phyloP scores from a whole-genome alignment of 2,888 invertebrate species.

The Chaetogeoica ovagalla region DNA sequence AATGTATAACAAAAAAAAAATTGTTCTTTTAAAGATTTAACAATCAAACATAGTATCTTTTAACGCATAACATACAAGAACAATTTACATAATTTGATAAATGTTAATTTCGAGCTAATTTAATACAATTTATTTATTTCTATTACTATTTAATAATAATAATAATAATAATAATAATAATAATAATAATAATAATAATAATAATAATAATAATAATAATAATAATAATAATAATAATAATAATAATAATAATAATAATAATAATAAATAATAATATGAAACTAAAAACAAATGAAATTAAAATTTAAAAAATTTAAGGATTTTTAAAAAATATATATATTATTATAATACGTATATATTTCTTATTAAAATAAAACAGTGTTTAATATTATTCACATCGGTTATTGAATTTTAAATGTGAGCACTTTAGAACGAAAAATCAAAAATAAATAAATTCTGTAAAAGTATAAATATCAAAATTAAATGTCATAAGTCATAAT shows the following conservation, averaged over 20 bases:
- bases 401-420: neutral
- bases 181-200: too few relatives aligned
- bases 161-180: too few relatives aligned
- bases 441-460: neutral
- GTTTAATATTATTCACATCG: neutral
- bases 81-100: neutral
- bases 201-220: too few relatives aligned
- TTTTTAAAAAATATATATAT: neutral
- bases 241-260: too few relatives aligned
- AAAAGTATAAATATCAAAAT: conserved; percentile 7
- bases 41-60: neutral
- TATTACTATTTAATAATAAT: neutral
- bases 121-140: conserved; percentile 5
- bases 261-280: too few relatives aligned
- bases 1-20: conserved; percentile 22
- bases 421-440: neutral
- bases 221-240: too few relatives aligned
- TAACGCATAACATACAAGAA: neutral
- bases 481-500: neutral
- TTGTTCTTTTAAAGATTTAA: neutral
- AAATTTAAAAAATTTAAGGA: neutral
- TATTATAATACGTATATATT: neutral
- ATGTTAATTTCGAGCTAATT: conserved; percentile 1
- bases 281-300: conserved; percentile 1
- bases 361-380: neutral